A percentile compares a stretch with the other conserved stretches of the same genome.
These are phyloP conservation scores for Columba janthina DNA, from an alignment of 2,113 vertebrate species.

Conservation along the genomic window DNA sequence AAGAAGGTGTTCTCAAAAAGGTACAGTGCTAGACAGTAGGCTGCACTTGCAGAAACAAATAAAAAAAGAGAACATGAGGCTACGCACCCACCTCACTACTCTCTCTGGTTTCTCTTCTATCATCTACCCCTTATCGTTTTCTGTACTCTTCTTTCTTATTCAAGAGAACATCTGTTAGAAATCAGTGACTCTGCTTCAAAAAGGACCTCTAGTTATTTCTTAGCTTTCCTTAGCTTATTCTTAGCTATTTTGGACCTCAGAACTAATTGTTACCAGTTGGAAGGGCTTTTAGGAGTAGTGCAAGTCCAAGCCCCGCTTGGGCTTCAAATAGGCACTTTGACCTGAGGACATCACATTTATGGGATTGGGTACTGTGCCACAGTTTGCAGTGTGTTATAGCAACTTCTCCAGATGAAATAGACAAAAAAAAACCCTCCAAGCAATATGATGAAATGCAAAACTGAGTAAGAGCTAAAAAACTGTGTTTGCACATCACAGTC, in stretches of 20 bases:
- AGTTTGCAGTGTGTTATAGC: not conserved
- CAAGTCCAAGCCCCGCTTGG: not conserved
- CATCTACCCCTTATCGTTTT: not conserved
- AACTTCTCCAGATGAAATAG: not conserved
- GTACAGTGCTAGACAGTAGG: not conserved
- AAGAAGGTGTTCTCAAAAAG: not conserved
- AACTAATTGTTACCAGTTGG: not conserved
- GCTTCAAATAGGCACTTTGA: rapidly evolving
- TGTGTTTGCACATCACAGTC: not conserved
- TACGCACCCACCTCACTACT: not conserved
- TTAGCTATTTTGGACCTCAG: not conserved
- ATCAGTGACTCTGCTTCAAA: not conserved
- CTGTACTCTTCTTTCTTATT: not conserved
- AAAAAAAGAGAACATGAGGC: not conserved
- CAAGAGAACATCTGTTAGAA: not conserved
- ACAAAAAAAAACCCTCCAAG: not conserved
- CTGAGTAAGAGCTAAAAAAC: not conserved
- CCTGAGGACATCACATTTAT: not conserved
- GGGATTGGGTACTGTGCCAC: not conserved
- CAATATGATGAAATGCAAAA: not conserved
- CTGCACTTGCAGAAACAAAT: not conserved
- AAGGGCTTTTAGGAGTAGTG: not conserved
- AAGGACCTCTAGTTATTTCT: not conserved
- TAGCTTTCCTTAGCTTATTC: not conserved
- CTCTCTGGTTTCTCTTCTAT: not conserved